Conservation (phyloP, 2,888 invertebrate genomes). For the Sinopyrophorus schimmeli region DNA sequence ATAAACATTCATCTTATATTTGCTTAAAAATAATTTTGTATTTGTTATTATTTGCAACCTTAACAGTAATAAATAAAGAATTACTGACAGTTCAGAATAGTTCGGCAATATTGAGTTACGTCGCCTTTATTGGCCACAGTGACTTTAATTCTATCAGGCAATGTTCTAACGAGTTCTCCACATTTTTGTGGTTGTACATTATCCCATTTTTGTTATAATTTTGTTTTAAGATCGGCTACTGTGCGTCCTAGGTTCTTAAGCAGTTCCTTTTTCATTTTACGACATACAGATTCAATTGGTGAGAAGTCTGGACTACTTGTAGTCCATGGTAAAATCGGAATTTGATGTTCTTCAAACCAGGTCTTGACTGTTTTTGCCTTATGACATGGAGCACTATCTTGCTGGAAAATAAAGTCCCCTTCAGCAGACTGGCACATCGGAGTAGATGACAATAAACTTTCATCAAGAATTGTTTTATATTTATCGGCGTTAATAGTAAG, state of each 20-base stretch:
- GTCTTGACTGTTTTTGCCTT: conserved; percentile 12
- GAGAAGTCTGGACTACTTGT: conserved; percentile 10
- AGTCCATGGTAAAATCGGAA: conserved; percentile 5
- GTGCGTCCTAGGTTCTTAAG: neutral
- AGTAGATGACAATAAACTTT: conserved; percentile 4
- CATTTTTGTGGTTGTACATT: too few species aligned
- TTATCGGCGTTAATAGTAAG: conserved; percentile 7
- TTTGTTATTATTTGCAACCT: too few species aligned
- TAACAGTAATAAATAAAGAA: too few species aligned
- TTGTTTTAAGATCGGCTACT: too few species aligned
- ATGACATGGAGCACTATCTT: conserved; percentile 13
- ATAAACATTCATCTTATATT: too few species aligned
- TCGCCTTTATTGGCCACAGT: too few species aligned
- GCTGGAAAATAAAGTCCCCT: conserved; percentile 6
- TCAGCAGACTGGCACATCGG: conserved; percentile 1
- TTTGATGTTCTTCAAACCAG: conserved; percentile 9
- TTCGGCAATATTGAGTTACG: too few species aligned
- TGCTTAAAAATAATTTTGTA: too few species aligned
- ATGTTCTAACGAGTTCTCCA: too few species aligned
- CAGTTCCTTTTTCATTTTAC: conserved; percentile 15
- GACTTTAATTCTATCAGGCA: too few species aligned
- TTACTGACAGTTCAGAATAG: too few species aligned
- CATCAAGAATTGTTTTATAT: conserved; percentile 2
- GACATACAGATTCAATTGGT: conserved; percentile 11
- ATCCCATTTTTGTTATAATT: too few species aligned